Conservation (phyloP, 2,113 vertebrate genomes). For the Neopipo cinnamomea region DNA sequence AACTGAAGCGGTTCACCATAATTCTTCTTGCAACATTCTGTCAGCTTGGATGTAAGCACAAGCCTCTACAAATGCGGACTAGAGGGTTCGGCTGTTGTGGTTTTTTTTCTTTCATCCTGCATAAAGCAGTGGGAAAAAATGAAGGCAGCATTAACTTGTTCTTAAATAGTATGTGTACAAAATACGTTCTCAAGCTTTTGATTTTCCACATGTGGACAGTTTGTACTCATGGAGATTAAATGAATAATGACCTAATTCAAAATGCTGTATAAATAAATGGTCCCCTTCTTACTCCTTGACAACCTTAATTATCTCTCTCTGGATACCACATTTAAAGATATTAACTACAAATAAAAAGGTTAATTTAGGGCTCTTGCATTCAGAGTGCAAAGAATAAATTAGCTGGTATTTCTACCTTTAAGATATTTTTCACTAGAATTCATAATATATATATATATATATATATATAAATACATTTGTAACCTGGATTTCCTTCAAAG, state of each 20-base stretch:
- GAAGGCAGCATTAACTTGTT: not conserved
- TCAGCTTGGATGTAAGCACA: not conserved
- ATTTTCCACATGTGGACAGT: accelerated
- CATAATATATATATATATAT: not conserved
- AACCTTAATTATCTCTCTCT: not conserved
- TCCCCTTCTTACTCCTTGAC: not conserved
- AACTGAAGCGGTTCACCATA: not conserved
- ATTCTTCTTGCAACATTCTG: not conserved
- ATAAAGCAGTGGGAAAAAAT: not conserved
- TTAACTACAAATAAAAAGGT: not conserved
- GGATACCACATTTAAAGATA: not conserved
- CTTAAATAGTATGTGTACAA: not conserved
- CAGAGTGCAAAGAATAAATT: not conserved
- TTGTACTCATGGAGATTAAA: not conserved
- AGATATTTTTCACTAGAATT: not conserved
- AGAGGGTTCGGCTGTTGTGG: not conserved
- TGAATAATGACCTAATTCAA: not conserved
- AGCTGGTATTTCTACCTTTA: not conserved
- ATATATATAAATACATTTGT: not conserved
- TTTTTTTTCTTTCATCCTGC: not conserved
- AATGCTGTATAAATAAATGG: not conserved
- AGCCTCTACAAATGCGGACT: not conserved
- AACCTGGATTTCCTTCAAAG: not conserved
- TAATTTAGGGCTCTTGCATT: not conserved
- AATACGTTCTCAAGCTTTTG: not conserved